phyloP scores from a whole-genome alignment of 2,113 vertebrate genomes.

The Indri indri region DNA sequence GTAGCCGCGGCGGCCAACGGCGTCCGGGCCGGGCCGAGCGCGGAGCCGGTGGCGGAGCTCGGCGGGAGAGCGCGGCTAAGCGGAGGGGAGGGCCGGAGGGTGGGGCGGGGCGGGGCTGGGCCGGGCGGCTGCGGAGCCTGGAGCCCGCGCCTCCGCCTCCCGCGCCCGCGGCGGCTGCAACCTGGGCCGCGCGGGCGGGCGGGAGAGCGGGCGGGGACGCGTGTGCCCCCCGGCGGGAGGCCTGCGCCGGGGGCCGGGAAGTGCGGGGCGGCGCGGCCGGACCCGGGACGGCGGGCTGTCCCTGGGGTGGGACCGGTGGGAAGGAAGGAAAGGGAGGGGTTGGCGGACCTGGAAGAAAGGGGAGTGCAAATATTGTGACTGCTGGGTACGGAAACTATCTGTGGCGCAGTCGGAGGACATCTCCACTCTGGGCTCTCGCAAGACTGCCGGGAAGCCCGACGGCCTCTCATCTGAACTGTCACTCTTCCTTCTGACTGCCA shows the following conservation, averaged over 20 bases:
- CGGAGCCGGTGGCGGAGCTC: not conserved
- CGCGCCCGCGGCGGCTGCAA: not conserved
- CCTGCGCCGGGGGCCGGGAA: no score
- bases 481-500: not conserved
- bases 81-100: constrained; percentile 63
- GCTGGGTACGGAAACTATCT: not conserved
- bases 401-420: not conserved
- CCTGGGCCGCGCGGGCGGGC: not conserved
- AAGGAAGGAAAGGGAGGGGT: not conserved
- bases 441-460: not conserved
- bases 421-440: not conserved
- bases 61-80: constrained; percentile 51
- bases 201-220: constrained; percentile 46
- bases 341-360: not conserved
- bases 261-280: not conserved
- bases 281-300: rapidly evolving
- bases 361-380: constrained; percentile 23
- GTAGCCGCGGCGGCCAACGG: not conserved
- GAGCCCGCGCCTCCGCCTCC: not conserved
- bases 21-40: not conserved
- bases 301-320: not conserved
- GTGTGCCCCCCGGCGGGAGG: not conserved
- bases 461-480: not conserved
- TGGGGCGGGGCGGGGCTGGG: constrained; percentile 70
- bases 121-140: not conserved